Percentiles rank a stretch among this genome's conserved stretches.
Evolutionary conservation across 2,888 invertebrate species (phyloP).

Genomic region (Philereme vetulata): DNA sequence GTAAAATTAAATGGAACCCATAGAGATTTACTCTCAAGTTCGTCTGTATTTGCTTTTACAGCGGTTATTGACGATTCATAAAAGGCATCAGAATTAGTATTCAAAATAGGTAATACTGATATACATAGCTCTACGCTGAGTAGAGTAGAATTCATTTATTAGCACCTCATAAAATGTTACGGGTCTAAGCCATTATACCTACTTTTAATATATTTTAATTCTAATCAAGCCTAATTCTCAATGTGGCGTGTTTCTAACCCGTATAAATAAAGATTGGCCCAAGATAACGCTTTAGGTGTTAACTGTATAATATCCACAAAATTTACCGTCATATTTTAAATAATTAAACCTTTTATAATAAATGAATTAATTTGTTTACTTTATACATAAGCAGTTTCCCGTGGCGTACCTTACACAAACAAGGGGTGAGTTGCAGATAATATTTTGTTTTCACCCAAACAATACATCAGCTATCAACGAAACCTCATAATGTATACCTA

Average conservation of each 20-base stretch:
- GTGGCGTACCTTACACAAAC: neutral
- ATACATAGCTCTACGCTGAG: too few species aligned
- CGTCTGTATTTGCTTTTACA: too few species aligned
- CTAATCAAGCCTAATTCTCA: slow-evolving; percentile 23
- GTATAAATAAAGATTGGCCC: slow-evolving; percentile 47
- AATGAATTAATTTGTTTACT: slow-evolving; percentile 9
- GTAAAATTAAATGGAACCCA: too few species aligned
- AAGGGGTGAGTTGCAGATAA: too few species aligned
- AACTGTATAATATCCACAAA: slow-evolving; percentile 35
- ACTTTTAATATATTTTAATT: slow-evolving; percentile 24
- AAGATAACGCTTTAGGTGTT: slow-evolving; percentile 48
- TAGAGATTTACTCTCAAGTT: too few species aligned
- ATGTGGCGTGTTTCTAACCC: slow-evolving; percentile 37
- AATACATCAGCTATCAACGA: too few species aligned
- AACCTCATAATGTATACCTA: too few species aligned
- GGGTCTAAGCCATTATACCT: slow-evolving; percentile 22
- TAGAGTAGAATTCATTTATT: too few species aligned
- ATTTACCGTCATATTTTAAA: slow-evolving; percentile 23
- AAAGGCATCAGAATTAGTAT: too few species aligned
- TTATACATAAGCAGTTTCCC: neutral
- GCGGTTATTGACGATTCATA: too few species aligned
- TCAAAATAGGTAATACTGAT: too few species aligned
- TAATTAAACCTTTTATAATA: slow-evolving; percentile 21
- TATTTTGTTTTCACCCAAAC: too few species aligned
- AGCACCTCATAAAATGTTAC: slow-evolving; percentile 19